A percentile compares a stretch with the other conserved stretches of the same genome.
These are phyloP conservation scores for Megalonaias nervosa DNA, from an alignment of 1,140 invertebrate species.

Conservation along the genomic window DNA sequence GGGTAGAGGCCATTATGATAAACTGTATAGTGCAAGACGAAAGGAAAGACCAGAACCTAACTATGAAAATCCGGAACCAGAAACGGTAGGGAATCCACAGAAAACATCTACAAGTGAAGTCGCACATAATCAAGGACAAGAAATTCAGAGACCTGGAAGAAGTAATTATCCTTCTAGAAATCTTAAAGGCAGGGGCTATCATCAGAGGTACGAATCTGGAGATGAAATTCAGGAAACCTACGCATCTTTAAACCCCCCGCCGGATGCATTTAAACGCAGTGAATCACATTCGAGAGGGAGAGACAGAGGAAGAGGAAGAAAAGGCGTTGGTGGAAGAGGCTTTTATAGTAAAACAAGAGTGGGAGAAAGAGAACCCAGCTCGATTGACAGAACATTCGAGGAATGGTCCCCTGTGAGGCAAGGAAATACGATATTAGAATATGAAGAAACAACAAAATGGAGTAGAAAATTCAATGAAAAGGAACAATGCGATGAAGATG, in stretches of 20 bases:
- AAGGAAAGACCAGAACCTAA: no score
- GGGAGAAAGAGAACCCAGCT: background rate
- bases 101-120: no score
- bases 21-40: no score
- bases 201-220: background rate
- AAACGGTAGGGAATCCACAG: no score
- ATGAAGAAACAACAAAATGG: slow-evolving; percentile 10
- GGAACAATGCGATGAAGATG: slow-evolving; percentile 3
- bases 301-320: background rate
- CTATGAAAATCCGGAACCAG: no score
- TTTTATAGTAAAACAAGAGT: background rate
- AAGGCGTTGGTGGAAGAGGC: background rate
- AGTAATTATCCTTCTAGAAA: no score
- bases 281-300: background rate
- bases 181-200: background rate
- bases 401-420: background rate
- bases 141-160: no score
- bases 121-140: no score
- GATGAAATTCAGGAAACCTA: background rate
- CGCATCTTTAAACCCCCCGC: background rate
- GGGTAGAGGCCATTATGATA: no score
- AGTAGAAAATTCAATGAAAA: slow-evolving; percentile 11
- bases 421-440: slow-evolving; percentile 2
- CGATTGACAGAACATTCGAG: background rate
- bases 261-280: no score